Evolutionary conservation across 2,888 invertebrate species (phyloP), one percentile per base, ranked within the genome.

Genomic region (Drosophila monieri): DNA sequence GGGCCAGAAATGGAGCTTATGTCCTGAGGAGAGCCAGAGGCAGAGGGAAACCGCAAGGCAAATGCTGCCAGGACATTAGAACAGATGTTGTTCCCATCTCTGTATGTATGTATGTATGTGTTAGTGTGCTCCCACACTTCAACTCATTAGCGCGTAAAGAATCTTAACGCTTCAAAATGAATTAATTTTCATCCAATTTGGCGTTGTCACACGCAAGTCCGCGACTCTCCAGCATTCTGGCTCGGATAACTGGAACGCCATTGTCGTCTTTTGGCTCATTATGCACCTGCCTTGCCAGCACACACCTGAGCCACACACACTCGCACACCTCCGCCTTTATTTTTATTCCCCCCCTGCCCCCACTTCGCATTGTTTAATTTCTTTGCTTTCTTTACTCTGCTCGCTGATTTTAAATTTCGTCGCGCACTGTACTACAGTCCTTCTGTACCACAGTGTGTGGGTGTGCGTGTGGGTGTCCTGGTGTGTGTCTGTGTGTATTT

Each of bases 131-230:
- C 58, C 37, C 66, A 70, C 78, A 84, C 81, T 80, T 79, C 73
- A 83, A 83, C 80, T 83, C 85, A 83, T 83, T 83, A 83, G 80
- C 30, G 76, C 78, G 78, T 80, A 76, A 85, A 80, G 80, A 80
- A 80, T 80, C 80, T 84, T 80, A 84, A 76, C 85, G 81, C 83
- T 83, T 83, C 80, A 85, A 85, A 83, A 85, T 83, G 85, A 85
- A 85, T 83, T 85, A 85, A 83, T 83, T 83, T 78, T 83, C 78
- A 83, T 85, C 81, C 85, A 80, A 78, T 80, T 84, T 84, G 81
- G 58, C 70, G 73, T 69, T 72, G 85, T 75, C 73, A 59, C 75
- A 59, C 59, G 53, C 70, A 68, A 44, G 46, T 55, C 64, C 18
- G 60, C 56, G 58, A 49, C 64, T 15, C 8, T 59, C 25, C 12